Evolutionary conservation across 2,113 vertebrate species (phyloP).

Genomic region (Saguinus midas): DNA sequence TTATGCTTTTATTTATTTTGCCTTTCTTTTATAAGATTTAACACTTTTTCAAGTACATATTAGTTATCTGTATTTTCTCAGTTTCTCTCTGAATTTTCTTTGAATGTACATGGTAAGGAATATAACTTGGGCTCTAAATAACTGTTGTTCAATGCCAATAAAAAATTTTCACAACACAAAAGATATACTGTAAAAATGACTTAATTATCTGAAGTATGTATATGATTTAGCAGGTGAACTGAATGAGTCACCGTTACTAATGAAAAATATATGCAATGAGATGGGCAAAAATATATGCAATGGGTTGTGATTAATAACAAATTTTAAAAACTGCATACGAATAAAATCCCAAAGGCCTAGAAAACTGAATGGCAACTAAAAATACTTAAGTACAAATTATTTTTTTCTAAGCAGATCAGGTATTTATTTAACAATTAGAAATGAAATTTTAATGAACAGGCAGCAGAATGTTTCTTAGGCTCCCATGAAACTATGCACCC

Average conservation of each 20-base stretch:
- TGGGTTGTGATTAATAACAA: slow-evolving; percentile 4
- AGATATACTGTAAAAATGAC: neutral
- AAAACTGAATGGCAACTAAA: neutral
- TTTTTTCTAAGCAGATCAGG: neutral
- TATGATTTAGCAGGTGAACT: neutral
- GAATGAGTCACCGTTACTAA: neutral
- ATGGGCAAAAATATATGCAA: neutral
- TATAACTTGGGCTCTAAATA: slow-evolving; percentile 15
- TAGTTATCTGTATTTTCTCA: neutral
- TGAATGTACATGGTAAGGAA: neutral
- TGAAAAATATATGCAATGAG: neutral
- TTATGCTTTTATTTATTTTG: slow-evolving; percentile 5
- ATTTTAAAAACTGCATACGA: neutral
- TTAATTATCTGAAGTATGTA: neutral
- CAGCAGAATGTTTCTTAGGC: neutral
- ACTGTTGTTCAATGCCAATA: neutral
- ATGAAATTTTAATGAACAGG: neutral
- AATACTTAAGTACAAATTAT: neutral
- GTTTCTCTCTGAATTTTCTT: neutral
- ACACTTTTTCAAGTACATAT: neutral
- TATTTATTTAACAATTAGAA: slow-evolving; percentile 32
- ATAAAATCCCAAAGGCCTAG: neutral
- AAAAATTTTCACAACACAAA: slow-evolving; percentile 2
- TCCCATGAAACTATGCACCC: neutral
- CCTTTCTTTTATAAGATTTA: slow-evolving; percentile 8